A percentile compares a stretch with the other conserved stretches of the same genome.
phyloP scores from a whole-genome alignment of 2,113 vertebrate species.

The Tragelaphus buxtoni region DNA sequence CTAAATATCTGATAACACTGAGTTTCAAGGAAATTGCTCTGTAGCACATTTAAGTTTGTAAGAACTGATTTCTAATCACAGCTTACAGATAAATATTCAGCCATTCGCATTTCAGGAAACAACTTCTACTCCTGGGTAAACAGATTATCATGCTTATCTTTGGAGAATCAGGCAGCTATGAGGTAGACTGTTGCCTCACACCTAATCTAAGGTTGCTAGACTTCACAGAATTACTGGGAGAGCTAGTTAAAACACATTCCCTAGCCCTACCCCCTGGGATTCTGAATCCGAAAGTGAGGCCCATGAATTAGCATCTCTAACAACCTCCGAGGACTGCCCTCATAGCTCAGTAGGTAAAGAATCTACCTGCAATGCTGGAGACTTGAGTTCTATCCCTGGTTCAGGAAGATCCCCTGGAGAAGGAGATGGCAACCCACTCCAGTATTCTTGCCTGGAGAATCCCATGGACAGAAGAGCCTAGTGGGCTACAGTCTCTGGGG shows the following conservation, averaged over 20 bases:
- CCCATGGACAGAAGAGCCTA: neutral
- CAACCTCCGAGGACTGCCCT: neutral
- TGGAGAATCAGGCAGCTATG: neutral
- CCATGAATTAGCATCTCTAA: neutral
- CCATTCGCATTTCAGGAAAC: neutral
- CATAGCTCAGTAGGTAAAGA: neutral
- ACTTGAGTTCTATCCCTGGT: neutral
- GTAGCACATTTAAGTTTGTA: neutral
- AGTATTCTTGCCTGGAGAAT: neutral
- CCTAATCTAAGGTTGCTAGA: neutral
- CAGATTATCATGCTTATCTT: neutral
- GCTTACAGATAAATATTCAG: neutral
- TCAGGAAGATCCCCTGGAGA: neutral
- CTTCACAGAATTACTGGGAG: neutral
- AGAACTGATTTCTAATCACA: neutral
- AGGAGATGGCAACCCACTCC: neutral
- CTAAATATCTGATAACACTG: neutral
- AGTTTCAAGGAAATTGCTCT: constrained; percentile 24
- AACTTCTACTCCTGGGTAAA: neutral
- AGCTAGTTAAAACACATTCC: neutral
- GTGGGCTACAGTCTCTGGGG: neutral
- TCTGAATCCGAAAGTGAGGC: neutral
- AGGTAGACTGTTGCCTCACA: neutral
- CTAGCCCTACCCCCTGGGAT: neutral
- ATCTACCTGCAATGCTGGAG: neutral